Evolutionary conservation across 2,888 invertebrate genomes (phyloP), one percentile per base, ranked within the genome.

Genomic region (Tachystola acroxantha): DNA sequence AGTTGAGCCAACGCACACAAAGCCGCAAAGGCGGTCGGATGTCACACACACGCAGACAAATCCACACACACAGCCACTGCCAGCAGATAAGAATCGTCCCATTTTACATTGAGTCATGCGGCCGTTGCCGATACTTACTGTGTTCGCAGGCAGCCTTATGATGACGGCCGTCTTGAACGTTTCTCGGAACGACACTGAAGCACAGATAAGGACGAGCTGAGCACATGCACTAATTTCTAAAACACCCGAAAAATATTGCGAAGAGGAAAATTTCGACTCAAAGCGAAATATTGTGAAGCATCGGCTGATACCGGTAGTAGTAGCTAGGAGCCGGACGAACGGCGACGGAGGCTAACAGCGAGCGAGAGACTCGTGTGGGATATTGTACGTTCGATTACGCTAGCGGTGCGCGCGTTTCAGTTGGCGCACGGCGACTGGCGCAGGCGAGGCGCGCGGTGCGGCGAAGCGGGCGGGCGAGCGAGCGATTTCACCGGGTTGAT

Each of bases 391-490:
- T 79, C 78, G 81, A 79, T 79, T 74, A 81, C 77, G 74, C 75
- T 76, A 80, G 73, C 77, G 72, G 85, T 84, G 86, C 84, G 85
- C 82, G 81, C 86, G 84, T 82, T 85, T 80, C 86, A 79, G 85
- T 84, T 82, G 84, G 84, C 84, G 85, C 84, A 84, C 78, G 74
- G 79, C 81, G 84, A 85, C 84, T 84, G 82, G 86, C 82, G 82
- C 85, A 80, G 81, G 79, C 81, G 65, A 79, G 84, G 82, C 77
- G 75, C 67, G 81, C 71, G 80, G 78, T 71, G 80, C 70, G 80
- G 62, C 73, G 80, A 68, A 78, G 62, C 74, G 79, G 68, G 80
- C 80, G 81, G 81, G 82, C 80, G 82, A 80, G 78, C 79, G 79
- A 77, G 80, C 81, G 85, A 84, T 86, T 84, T 85, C 84, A 85